Evolutionary conservation across 1,140 invertebrate genomes (phyloP).

Genomic region (Leptopilina clavipes): DNA sequence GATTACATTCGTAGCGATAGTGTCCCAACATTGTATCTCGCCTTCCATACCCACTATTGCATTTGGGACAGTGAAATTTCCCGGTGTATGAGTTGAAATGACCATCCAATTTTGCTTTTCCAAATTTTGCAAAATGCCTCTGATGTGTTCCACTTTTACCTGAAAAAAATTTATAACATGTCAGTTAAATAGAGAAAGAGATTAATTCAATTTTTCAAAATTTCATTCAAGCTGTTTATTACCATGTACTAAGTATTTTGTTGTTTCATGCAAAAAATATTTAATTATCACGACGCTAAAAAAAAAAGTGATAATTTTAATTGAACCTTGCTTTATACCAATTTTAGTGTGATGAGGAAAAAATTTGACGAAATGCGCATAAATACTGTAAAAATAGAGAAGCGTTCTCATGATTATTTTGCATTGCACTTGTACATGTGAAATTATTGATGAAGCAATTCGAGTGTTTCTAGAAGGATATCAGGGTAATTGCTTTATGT

Average conservation of each 20-base stretch:
- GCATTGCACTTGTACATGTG: no score
- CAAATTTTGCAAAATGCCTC: not conserved
- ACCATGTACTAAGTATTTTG: not conserved
- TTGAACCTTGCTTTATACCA: no score
- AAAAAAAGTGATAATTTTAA: not conserved
- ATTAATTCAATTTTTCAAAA: not conserved
- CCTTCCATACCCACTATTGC: slow-evolving; percentile 71
- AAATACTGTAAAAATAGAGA: no score
- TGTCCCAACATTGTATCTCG: slow-evolving; percentile 72
- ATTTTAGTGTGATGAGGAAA: no score
- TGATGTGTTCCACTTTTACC: slow-evolving; percentile 20
- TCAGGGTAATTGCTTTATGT: no score
- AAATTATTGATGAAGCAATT: no score
- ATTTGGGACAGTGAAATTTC: slow-evolving; percentile 71
- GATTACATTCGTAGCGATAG: slow-evolving; percentile 77
- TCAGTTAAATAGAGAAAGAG: no score
- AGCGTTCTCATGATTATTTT: no score
- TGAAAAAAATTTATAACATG: slow-evolving; percentile 21
- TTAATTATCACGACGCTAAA: not conserved
- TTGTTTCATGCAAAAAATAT: slow-evolving; percentile 5
- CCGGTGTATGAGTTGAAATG: slow-evolving; percentile 67
- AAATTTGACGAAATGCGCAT: no score
- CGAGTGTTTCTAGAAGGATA: no score
- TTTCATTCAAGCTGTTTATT: not conserved
- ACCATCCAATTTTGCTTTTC: slow-evolving; percentile 50